phyloP scores from a whole-genome alignment of 2,888 invertebrate genomes.

The Odontocerum albicorne region DNA sequence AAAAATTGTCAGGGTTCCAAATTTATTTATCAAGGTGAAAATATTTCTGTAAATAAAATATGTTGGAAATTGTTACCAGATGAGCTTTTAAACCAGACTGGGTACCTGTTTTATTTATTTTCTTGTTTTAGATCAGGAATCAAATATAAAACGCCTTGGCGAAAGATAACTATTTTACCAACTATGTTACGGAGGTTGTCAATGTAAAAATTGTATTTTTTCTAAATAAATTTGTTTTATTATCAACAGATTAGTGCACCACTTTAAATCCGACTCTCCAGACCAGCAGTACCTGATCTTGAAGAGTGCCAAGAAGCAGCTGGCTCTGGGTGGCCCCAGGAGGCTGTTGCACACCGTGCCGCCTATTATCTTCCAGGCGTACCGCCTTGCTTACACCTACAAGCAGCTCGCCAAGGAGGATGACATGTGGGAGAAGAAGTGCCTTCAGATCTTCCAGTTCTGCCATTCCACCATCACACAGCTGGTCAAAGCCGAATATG shows the following conservation, averaged over 20 bases:
- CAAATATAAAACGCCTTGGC: too few relatives aligned
- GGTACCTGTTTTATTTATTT: too few relatives aligned
- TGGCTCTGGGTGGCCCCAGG: constrained; percentile 87
- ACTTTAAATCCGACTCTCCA: constrained; percentile 75
- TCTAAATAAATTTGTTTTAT: neutral
- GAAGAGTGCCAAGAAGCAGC: constrained; percentile 82
- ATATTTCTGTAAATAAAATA: too few relatives aligned
- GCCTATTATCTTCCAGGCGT: constrained; percentile 92
- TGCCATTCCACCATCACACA: constrained; percentile 95
- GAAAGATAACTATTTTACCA: too few relatives aligned
- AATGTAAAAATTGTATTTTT: constrained; percentile 4
- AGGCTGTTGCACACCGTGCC: constrained; percentile 91
- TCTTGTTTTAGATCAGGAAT: too few relatives aligned
- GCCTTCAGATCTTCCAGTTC: constrained; percentile 97
- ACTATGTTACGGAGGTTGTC: too few relatives aligned
- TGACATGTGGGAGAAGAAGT: constrained; percentile 98
- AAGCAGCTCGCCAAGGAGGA: constrained; percentile 78
- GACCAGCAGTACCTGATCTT: constrained; percentile 92
- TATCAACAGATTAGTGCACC: constrained; percentile 70
- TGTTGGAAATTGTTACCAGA: too few relatives aligned
- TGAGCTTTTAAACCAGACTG: too few relatives aligned
- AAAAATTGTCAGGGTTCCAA: too few relatives aligned
- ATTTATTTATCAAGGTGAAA: too few relatives aligned
- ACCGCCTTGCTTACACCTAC: constrained; percentile 83
- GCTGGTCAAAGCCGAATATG: constrained; percentile 91